phyloP scores from a whole-genome alignment of 2,888 invertebrate genomes.

The Cataglyphis livida region DNA sequence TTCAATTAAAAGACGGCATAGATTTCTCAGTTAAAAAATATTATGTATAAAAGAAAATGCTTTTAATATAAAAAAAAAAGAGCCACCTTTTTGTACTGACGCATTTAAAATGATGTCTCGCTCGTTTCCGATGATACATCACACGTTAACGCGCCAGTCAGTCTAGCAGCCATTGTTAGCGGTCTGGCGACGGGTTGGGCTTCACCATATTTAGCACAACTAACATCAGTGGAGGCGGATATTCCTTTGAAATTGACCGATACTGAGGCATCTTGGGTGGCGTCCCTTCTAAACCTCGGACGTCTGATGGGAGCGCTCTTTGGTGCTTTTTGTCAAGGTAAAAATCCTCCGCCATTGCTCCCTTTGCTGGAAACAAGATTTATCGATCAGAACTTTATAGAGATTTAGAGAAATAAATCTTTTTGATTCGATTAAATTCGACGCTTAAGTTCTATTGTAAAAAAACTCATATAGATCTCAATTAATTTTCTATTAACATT shows the following conservation, averaged over 20 bases:
- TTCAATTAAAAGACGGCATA: background rate
- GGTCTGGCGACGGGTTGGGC: constrained; percentile 83
- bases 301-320: constrained; percentile 79
- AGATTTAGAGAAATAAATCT: constrained; percentile 10
- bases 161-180: constrained; percentile 78
- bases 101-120: background rate
- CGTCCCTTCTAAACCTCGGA: constrained; percentile 81
- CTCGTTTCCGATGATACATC: background rate
- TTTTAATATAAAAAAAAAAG: background rate
- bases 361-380: background rate
- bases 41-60: background rate
- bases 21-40: background rate
- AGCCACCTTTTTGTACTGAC: background rate
- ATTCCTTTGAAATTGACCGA: constrained; percentile 76
- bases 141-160: constrained; percentile 67
- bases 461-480: background rate
- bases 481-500: background rate
- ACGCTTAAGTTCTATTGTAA: background rate
- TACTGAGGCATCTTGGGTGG: constrained; percentile 82
- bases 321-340: constrained; percentile 81
- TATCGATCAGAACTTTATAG: constrained; percentile 1
- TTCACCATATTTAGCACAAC: constrained; percentile 82
- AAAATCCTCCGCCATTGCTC: background rate
- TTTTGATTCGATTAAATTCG: background rate
- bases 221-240: constrained; percentile 76